A percentile compares a stretch with the other conserved stretches of the same genome.
These are phyloP conservation scores for Pangasius macronema DNA, from an alignment of 2,797 vertebrate species.

Conservation along the genomic window DNA sequence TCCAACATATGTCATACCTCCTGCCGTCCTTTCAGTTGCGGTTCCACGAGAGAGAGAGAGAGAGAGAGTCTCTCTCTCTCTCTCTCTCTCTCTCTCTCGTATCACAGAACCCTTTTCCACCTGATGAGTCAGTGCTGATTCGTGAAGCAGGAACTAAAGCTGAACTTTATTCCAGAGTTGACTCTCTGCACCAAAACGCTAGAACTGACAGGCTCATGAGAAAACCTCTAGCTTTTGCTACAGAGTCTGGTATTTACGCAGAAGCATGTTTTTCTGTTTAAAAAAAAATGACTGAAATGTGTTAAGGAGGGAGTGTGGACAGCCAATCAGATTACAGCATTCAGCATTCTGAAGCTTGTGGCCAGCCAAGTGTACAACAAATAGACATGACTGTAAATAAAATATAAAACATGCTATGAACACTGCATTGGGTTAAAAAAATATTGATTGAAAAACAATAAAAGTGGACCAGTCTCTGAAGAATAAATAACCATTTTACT, in stretches of 20 bases:
- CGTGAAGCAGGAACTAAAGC: too few species aligned
- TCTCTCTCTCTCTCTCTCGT: neutral
- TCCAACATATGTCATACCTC: too few species aligned
- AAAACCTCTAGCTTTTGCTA: neutral
- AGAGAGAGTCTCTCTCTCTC: too few species aligned
- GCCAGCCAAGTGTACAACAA: neutral
- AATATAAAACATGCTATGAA: neutral
- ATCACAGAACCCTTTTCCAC: neutral
- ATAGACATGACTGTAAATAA: neutral
- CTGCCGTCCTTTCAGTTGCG: too few species aligned
- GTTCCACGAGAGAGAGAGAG: too few species aligned
- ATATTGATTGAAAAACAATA: neutral
- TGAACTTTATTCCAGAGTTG: neutral
- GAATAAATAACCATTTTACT: neutral
- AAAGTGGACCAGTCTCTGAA: neutral
- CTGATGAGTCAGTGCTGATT: neutral
- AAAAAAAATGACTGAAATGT: neutral
- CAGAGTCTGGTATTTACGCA: neutral
- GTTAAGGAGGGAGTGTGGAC: neutral
- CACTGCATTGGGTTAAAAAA: neutral
- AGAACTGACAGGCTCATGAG: neutral
- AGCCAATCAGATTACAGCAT: constrained; percentile 6
- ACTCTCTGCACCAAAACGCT: neutral
- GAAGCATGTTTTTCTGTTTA: neutral
- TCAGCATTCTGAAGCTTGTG: neutral